A percentile compares a stretch with the other conserved stretches of the same genome.
phyloP scores from a whole-genome alignment of 2,797 vertebrate genomes.

The Chaenodraco wilsoni region DNA sequence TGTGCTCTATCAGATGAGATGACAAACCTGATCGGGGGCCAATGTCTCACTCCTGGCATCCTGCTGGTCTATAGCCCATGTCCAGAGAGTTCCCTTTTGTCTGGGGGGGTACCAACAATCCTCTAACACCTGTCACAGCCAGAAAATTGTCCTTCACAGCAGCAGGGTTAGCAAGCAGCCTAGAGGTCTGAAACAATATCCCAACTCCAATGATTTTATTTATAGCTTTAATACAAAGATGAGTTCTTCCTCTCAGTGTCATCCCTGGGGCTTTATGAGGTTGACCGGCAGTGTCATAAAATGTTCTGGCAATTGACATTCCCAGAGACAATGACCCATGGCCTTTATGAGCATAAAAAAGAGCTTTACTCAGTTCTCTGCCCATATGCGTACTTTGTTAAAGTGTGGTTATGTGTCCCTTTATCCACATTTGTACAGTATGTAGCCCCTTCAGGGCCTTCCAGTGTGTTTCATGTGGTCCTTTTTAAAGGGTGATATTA shows the following conservation, averaged over 20 bases:
- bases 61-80: slow-evolving; percentile 45
- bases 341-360: slow-evolving; percentile 45
- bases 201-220: slow-evolving; percentile 77
- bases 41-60: slow-evolving; percentile 60
- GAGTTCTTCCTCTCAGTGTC: slow-evolving; percentile 58
- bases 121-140: slow-evolving; percentile 70
- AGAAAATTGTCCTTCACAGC: slow-evolving; percentile 66
- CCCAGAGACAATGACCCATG: slow-evolving; percentile 68
- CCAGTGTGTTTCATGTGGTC: slow-evolving; percentile 32
- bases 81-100: slow-evolving; percentile 46
- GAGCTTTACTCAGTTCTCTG: slow-evolving; percentile 36
- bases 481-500: slow-evolving; percentile 46
- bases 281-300: slow-evolving; percentile 63
- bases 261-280: slow-evolving; percentile 59
- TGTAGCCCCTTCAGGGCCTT: slow-evolving; percentile 41
- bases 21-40: slow-evolving; percentile 62
- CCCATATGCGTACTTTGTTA: slow-evolving; percentile 14
- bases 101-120: slow-evolving; percentile 51
- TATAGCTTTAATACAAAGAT: slow-evolving; percentile 75
- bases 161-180: slow-evolving; percentile 68
- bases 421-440: not conserved
- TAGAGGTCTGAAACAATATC: slow-evolving; percentile 74
- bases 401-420: slow-evolving; percentile 12
- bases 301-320: slow-evolving; percentile 73
- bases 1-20: slow-evolving; percentile 60